Evolutionary conservation across 2,797 vertebrate species (phyloP), one percentile per base, ranked within the genome.

Genomic region (Scleropages formosus): DNA sequence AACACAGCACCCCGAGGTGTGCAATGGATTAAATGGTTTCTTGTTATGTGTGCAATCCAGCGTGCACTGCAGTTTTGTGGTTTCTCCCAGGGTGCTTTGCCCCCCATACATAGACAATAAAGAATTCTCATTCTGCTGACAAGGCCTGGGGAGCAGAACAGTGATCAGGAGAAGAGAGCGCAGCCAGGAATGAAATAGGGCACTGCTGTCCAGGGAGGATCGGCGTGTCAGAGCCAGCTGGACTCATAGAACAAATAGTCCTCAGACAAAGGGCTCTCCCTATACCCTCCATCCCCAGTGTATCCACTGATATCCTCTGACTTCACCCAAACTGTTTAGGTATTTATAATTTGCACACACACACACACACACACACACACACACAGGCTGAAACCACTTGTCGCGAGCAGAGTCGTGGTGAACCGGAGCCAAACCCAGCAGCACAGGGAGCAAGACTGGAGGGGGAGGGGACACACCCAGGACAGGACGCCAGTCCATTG

Each of bases 31-130:
- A n/a, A 39, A 39, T n/a, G n/a, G 31, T 47, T n/a, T 47, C 46
- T 68, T 47, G 3, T 49, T 10, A 20, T 31, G 27, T 13, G 18
- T 12, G 65, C 31, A 39, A n/a, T 47, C 8, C 6, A 53, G 8
- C 15, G 8, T 24, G 73, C 24, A 53, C 66, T 65, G 65, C 22
- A 18, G 75, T 59, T 79, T 51, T 49, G 67, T 73, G 46, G n/a
- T 44, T 46, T 75, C 51, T 72, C 16, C 0, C 7, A 31, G 16
- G 51, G 62, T 49, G 73, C 77, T 67, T 76, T 78, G 77, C 77
- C 75, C 51, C 77, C 78, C 72, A 66, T 78, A 58, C 18, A 7
- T 0, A 58, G 18, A 13, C 22, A 71, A 56, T 71, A 56, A 58
- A 71, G 51, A 71, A 71, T 8, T 56, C 24, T 56, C 47, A 56